Percentiles rank a stretch among this genome's conserved stretches.
phyloP scores from a whole-genome alignment of 2,113 vertebrate species.

The Reinhardtius hippoglossoides region DNA sequence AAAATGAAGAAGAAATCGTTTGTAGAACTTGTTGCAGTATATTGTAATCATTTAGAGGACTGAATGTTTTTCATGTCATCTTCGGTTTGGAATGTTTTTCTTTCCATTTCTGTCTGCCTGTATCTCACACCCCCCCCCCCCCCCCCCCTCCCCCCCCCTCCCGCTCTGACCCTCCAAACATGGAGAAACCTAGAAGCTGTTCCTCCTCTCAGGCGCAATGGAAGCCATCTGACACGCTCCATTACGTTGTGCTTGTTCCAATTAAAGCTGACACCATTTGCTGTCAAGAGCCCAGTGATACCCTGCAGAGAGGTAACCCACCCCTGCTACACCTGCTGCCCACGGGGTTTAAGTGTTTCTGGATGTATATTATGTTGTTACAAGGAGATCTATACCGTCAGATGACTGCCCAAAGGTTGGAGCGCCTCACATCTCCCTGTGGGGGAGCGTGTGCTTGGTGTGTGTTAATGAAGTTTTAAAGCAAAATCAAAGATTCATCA shows the following conservation, averaged over 20 bases:
- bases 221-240: constrained; percentile 76
- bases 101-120: constrained; percentile 13
- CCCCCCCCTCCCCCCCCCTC: too few species aligned
- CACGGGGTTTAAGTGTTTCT: constrained; percentile 56
- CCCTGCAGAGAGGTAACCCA: constrained; percentile 69
- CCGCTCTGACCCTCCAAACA: constrained; percentile 51
- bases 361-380: constrained; percentile 68
- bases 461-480: constrained; percentile 22
- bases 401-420: constrained; percentile 36
- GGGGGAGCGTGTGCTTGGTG: constrained; percentile 11
- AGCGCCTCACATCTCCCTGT: constrained; percentile 6
- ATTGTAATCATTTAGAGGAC: constrained; percentile 4
- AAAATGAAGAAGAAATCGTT: background rate
- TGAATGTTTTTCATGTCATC: constrained; percentile 3
- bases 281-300: constrained; percentile 73
- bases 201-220: constrained; percentile 60
- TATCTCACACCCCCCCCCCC: constrained; percentile 13
- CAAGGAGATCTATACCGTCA: constrained; percentile 68
- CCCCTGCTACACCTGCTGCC: constrained; percentile 51
- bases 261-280: constrained; percentile 82
- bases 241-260: constrained; percentile 82
- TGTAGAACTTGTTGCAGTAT: background rate
- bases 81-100: constrained; percentile 20
- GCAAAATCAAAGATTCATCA: background rate
- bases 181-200: constrained; percentile 50